Evolutionary conservation across 1,140 invertebrate species (phyloP).

Genomic region (Melanaphis sacchari): DNA sequence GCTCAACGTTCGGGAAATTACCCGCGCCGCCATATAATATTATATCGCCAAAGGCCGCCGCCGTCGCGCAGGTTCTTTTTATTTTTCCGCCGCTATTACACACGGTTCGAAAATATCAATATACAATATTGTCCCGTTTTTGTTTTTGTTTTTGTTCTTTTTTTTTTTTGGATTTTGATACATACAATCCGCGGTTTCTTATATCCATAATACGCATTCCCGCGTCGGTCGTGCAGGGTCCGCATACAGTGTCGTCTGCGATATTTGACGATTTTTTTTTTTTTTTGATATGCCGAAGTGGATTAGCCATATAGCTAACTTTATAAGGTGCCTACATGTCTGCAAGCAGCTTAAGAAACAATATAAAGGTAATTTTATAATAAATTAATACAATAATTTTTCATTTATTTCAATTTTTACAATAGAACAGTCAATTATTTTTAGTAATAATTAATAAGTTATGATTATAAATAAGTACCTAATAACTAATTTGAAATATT

Average conservation of each 20-base stretch:
- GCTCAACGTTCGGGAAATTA: slow-evolving; percentile 54
- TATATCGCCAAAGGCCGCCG: slow-evolving; percentile 35
- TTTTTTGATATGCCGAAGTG: too few relatives aligned
- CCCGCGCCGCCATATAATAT: slow-evolving; percentile 30
- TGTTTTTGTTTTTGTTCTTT: too few relatives aligned
- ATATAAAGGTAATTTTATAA: too few relatives aligned
- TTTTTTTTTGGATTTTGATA: background rate
- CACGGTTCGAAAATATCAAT: background rate
- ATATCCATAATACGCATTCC: background rate
- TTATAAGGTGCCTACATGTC: too few relatives aligned
- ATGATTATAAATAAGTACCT: too few relatives aligned
- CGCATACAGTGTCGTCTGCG: background rate
- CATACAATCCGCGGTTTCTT: background rate
- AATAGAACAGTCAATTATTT: too few relatives aligned
- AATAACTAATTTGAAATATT: too few relatives aligned
- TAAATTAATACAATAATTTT: too few relatives aligned
- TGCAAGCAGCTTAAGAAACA: too few relatives aligned
- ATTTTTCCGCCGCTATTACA: background rate
- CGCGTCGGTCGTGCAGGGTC: background rate
- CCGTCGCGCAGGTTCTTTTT: background rate
- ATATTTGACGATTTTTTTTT: background rate
- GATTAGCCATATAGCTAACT: too few relatives aligned
- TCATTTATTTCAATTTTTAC: too few relatives aligned
- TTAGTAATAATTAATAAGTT: too few relatives aligned
- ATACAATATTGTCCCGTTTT: background rate